Evolutionary conservation across 1,140 invertebrate species (phyloP).

Genomic region (Globodera ellingtonae): DNA sequence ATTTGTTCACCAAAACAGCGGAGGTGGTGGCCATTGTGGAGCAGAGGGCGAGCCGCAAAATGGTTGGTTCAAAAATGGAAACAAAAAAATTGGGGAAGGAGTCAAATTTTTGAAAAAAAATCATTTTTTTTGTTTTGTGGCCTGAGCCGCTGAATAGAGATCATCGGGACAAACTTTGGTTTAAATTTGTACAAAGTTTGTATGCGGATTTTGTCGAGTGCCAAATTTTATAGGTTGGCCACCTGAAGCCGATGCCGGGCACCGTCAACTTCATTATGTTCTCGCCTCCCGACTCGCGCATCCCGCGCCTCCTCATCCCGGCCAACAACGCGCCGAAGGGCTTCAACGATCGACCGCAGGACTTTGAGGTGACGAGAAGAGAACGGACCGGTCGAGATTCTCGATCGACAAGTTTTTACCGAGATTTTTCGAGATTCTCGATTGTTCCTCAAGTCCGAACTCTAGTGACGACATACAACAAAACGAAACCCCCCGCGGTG

Average conservation of each 20-base stretch:
- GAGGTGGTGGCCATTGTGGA: slow-evolving; percentile 25
- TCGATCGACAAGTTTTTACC: too few species aligned
- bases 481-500: too few species aligned
- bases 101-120: too few species aligned
- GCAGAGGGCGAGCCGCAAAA: slow-evolving; percentile 8
- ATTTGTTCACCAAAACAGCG: slow-evolving; percentile 21
- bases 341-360: slow-evolving; percentile 49
- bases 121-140: slow-evolving; percentile 68
- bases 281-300: slow-evolving; percentile 74
- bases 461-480: too few species aligned
- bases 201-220: too few species aligned
- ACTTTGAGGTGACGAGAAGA: slow-evolving; percentile 26
- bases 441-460: too few species aligned
- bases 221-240: slow-evolving; percentile 69
- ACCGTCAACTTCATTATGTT: slow-evolving; percentile 72
- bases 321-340: slow-evolving; percentile 65
- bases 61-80: background rate
- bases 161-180: too few species aligned
- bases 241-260: slow-evolving; percentile 71
- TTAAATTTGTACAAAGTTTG: too few species aligned
- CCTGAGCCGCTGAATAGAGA: slow-evolving; percentile 10
- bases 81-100: too few species aligned
- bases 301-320: slow-evolving; percentile 76
- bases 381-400: too few species aligned
- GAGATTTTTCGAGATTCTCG: too few species aligned